Evolutionary conservation across 35 echinoderm and acorn worm genomes (phyloP), one percentile per base, ranked within the genome.

Genomic region (Chiridota heheva): DNA sequence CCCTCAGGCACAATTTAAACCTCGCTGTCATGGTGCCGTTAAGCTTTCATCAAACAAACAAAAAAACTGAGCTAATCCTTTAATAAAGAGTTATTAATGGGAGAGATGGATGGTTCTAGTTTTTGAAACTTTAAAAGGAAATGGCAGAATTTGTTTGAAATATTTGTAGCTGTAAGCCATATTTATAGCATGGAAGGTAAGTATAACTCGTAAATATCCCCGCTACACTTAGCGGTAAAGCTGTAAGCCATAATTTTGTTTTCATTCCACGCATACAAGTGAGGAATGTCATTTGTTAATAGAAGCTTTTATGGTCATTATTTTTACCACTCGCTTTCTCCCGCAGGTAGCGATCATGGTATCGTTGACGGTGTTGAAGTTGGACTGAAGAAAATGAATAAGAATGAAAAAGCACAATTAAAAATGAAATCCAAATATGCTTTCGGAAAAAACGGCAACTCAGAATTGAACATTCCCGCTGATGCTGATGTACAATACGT

Each of bases 311-410:
- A 13, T 22, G 7, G 31, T 71, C 10, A 40, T 17, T 18, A 15
- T 71, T 40, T 71, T 71, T 12, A 8, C 68, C 10, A 13, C 10
- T 53, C 22, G 10, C 27, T 1, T 59, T 67, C 18, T 15, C 53
- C 10, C 60, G 32, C 65, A 96, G 92, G 92, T 20, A 58, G 7
- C 20, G 84, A 88, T 36, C 84, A 87, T 31, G 83, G 87, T 5
- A 77, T 98, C 25, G 58, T 88, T 5, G 81, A 91, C 15, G 95
- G 88, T 20, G 37, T 98, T 13, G 84, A 88, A 27, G 49, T 81
- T 27, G 95, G 84, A 59, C 41, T 98, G 17, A 60, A 88, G 55
- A 88, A 91, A 34, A 98, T 98, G 95, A 60, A 80, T 56, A 91
- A 91, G 39, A 86, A 85, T 69, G 95, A 98, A 40, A 81, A n/a